Conservation (phyloP, 1,140 invertebrate species). For the Laodelphax striatellus region DNA sequence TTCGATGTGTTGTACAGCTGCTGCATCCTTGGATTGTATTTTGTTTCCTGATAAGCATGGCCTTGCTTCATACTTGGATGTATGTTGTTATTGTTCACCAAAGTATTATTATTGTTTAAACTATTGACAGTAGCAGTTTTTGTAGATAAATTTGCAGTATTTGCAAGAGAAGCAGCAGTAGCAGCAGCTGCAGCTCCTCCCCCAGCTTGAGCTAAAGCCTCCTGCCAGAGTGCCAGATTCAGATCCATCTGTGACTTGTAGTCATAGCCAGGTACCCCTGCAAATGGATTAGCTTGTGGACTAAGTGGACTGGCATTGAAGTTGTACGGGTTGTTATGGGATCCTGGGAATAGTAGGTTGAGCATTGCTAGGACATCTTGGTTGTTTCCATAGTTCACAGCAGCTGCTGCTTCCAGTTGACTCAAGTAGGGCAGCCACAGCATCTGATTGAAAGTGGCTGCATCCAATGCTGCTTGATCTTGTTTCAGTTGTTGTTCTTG, state of each 20-base stretch:
- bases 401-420: slow-evolving; percentile 38
- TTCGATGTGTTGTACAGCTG: slow-evolving; percentile 3
- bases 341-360: slow-evolving; percentile 14
- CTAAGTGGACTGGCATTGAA: background rate
- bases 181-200: background rate
- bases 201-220: slow-evolving; percentile 33
- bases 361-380: slow-evolving; percentile 37
- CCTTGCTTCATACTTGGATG: slow-evolving; percentile 6
- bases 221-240: slow-evolving; percentile 48
- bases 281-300: background rate
- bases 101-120: background rate
- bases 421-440: slow-evolving; percentile 55
- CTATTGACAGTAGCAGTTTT: background rate
- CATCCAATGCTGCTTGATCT: slow-evolving; percentile 30
- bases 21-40: slow-evolving; percentile 8
- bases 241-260: slow-evolving; percentile 46
- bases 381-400: slow-evolving; percentile 26
- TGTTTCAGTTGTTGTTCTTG: slow-evolving; percentile 6
- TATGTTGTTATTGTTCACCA: slow-evolving; percentile 6
- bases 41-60: slow-evolving; percentile 11
- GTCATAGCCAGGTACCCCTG: slow-evolving; percentile 24
- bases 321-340: slow-evolving; percentile 11
- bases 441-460: slow-evolving; percentile 55
- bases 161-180: background rate
- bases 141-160: background rate